Percentiles rank a stretch among this genome's conserved stretches.
Evolutionary conservation across 2,113 vertebrate genomes (phyloP).

Genomic region (Gavialis gangeticus): DNA sequence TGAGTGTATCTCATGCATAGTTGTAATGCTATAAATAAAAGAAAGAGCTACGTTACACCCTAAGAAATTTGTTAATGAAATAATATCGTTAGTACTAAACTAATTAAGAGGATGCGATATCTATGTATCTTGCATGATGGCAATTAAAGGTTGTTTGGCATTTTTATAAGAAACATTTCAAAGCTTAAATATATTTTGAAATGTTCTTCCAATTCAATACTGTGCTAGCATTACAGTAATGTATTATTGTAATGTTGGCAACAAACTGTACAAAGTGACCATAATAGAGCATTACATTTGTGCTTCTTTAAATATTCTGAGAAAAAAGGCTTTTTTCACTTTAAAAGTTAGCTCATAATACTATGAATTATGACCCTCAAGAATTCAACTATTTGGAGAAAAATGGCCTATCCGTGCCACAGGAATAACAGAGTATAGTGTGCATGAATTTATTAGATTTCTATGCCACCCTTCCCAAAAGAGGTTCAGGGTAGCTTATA

Average conservation of each 20-base stretch:
- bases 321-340: not conserved
- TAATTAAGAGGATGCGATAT: not conserved
- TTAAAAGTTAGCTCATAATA: not conserved
- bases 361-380: not conserved
- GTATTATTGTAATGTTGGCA: not conserved
- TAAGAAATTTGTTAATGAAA: not conserved
- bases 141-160: not conserved
- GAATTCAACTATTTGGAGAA: not conserved
- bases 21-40: not conserved
- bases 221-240: not conserved
- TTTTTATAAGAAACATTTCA: conserved; percentile 10
- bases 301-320: not conserved
- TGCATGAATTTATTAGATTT: no score
- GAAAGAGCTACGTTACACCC: not conserved
- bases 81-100: not conserved
- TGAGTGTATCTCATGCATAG: not conserved
- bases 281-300: not conserved
- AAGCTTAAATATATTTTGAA: conserved; percentile 22
- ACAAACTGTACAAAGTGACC: not conserved
- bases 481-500: no score
- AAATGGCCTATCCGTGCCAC: not conserved
- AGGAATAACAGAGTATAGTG: not conserved
- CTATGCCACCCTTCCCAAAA: no score
- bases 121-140: not conserved
- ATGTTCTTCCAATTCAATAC: not conserved